These are phyloP conservation scores for Stegastes partitus DNA, from an alignment of 2,113 vertebrate species.

Conservation along the genomic window DNA sequence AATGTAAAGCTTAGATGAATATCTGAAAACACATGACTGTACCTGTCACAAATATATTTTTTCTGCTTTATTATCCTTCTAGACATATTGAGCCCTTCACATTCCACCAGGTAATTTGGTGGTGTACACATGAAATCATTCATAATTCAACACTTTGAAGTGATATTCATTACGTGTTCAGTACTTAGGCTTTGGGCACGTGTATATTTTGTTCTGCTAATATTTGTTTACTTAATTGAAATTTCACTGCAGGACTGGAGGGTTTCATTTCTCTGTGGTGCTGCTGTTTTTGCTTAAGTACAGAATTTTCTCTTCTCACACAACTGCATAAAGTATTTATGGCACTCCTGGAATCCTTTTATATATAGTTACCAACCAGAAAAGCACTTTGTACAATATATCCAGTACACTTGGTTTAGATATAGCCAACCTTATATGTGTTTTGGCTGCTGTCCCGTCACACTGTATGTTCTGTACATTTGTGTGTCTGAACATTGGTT, in stretches of 20 bases:
- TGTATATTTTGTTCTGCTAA: background rate
- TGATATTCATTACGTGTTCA: background rate
- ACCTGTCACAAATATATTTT: no score
- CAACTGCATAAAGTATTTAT: constrained; percentile 39
- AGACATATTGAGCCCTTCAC: no score
- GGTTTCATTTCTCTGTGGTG: background rate
- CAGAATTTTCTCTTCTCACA: constrained; percentile 11
- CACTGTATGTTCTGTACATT: background rate
- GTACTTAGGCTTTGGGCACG: no score
- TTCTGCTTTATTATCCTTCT: no score
- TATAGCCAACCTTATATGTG: background rate
- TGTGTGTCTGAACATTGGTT: no score
- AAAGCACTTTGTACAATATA: constrained; percentile 5
- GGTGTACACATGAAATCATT: background rate
- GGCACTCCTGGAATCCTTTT: constrained; percentile 9
- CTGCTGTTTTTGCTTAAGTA: constrained; percentile 7
- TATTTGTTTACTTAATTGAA: constrained; percentile 11
- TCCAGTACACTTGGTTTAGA: constrained; percentile 16
- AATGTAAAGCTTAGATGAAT: no score
- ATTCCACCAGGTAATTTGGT: background rate
- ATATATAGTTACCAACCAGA: background rate
- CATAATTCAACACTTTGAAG: background rate
- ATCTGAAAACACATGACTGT: no score
- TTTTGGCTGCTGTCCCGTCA: background rate
- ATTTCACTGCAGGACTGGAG: background rate